These are phyloP conservation scores for Eptatretus burgeri DNA, from an alignment of 2,113 vertebrate species.

Conservation along the genomic window DNA sequence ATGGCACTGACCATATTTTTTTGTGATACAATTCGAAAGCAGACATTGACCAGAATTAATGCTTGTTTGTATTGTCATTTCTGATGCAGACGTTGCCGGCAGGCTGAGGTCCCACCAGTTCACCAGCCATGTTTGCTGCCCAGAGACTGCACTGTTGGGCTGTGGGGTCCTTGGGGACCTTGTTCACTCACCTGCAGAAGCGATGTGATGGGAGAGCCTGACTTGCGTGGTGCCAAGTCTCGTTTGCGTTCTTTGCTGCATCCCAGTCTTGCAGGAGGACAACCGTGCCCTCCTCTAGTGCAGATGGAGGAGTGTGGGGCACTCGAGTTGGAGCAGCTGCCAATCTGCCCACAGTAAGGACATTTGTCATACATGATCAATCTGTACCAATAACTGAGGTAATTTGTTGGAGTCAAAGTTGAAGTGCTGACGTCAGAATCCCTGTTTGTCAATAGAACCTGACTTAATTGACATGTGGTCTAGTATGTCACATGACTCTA, in stretches of 20 bases:
- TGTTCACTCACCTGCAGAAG: slow-evolving; percentile 44
- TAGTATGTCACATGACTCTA: no score
- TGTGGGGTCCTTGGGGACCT: slow-evolving; percentile 53
- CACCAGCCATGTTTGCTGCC: slow-evolving; percentile 42
- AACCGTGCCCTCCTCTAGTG: slow-evolving; percentile 30
- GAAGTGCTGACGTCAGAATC: no score
- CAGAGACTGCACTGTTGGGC: slow-evolving; percentile 33
- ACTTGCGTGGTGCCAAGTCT: slow-evolving; percentile 32
- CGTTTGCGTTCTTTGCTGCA: slow-evolving; percentile 28
- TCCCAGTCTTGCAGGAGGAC: slow-evolving; percentile 24
- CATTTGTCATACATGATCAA: background rate
- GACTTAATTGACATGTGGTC: no score
- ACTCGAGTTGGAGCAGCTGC: slow-evolving; percentile 24
- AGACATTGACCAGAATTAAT: no score
- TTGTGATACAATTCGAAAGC: no score
- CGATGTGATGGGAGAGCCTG: slow-evolving; percentile 19
- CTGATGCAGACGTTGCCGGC: no score
- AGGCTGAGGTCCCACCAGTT: slow-evolving; percentile 16
- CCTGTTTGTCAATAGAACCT: no score
- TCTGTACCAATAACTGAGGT: no score
- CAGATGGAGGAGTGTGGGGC: slow-evolving; percentile 53
- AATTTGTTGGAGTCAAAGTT: no score
- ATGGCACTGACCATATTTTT: no score
- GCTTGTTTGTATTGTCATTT: no score
- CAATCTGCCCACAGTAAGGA: slow-evolving; percentile 52